Evolutionary conservation across 35 echinoderm and acorn worm species (phyloP).

Genomic region (Ophiothrix spiculata): DNA sequence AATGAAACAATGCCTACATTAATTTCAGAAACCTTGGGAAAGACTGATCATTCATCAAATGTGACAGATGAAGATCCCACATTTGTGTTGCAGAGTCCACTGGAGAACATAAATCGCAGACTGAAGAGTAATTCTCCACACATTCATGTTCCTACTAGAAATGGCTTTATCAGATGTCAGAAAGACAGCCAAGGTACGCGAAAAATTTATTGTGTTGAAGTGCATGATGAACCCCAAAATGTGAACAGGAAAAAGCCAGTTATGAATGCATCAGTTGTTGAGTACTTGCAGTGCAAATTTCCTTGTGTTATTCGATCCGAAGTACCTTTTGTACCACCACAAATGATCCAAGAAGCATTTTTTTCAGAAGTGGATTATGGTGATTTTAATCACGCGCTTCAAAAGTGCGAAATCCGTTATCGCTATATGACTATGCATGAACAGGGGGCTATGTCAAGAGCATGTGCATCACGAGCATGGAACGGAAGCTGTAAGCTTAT

Average conservation of each 20-base stretch:
- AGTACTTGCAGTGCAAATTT: conserved; percentile 7
- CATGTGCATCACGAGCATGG: neutral
- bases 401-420: conserved; percentile 22
- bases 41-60: no score
- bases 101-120: neutral
- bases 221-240: neutral
- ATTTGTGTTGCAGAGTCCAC: no score
- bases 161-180: conserved; percentile 5
- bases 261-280: neutral
- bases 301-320: conserved; percentile 26
- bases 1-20: no score
- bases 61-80: no score
- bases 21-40: no score
- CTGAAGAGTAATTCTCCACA: neutral
- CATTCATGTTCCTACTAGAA: conserved; percentile 15
- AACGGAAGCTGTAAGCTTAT: conserved; percentile 22
- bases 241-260: neutral
- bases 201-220: conserved; percentile 20
- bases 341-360: neutral
- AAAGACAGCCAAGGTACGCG: neutral
- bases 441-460: neutral
- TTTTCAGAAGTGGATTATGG: conserved; percentile 12
- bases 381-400: conserved; percentile 3
- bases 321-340: conserved; percentile 24
- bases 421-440: conserved; percentile 32